Evolutionary conservation across 2,888 invertebrate genomes (phyloP).

Genomic region (Synanthedon tipuliformis): DNA sequence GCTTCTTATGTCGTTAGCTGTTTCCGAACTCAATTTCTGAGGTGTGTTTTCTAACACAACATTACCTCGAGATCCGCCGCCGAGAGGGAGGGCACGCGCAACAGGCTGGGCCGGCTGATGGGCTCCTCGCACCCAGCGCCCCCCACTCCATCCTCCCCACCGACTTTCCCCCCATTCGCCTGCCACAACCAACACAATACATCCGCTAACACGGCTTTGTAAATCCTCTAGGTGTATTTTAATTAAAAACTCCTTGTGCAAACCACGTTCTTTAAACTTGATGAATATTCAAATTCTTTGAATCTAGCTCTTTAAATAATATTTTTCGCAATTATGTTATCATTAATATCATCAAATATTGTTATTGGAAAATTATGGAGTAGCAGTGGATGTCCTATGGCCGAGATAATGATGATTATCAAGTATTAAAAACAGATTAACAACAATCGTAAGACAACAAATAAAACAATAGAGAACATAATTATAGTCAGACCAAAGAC

Average conservation of each 20-base stretch:
- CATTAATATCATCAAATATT: no score
- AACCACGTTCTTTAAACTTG: not conserved
- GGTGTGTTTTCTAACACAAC: not conserved
- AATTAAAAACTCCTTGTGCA: conserved; percentile 3
- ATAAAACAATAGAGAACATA: no score
- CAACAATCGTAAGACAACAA: no score
- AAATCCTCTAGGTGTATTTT: conserved; percentile 14
- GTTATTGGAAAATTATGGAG: no score
- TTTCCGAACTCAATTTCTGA: not conserved
- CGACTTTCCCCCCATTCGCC: conserved; percentile 43
- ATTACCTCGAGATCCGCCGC: conserved; percentile 70
- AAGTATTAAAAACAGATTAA: no score
- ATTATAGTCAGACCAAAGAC: no score
- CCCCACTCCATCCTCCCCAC: conserved; percentile 28
- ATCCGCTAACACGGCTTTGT: conserved; percentile 13
- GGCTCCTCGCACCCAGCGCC: conserved; percentile 44
- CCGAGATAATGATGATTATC: no score
- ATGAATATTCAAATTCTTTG: no score
- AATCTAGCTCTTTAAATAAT: no score
- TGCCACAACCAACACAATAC: conserved; percentile 16
- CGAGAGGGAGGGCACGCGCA: conserved; percentile 72
- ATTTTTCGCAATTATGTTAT: no score
- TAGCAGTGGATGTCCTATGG: no score
- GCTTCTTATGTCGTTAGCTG: not conserved
- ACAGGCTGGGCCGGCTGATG: conserved; percentile 66